A percentile compares a stretch with the other conserved stretches of the same genome.
Evolutionary conservation across 1,140 invertebrate genomes (phyloP).

Genomic region (Cherax quadricarinatus): DNA sequence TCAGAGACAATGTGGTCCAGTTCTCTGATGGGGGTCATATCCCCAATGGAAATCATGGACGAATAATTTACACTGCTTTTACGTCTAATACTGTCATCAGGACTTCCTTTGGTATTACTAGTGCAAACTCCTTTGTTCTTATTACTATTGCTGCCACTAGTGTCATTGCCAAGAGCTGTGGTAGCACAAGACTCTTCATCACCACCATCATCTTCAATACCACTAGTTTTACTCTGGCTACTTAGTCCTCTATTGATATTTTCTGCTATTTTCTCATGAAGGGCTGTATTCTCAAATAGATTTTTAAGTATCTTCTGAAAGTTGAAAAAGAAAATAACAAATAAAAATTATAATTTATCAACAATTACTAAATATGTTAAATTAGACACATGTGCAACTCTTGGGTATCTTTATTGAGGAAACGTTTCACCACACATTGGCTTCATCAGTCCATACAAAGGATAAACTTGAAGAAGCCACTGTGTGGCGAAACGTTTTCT

Average conservation of each 20-base stretch:
- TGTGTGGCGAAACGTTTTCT: too few relatives aligned
- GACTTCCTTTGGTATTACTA: neutral
- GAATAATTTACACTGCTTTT: neutral
- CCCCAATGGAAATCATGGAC: neutral
- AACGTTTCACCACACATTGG: too few relatives aligned
- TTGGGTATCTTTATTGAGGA: too few relatives aligned
- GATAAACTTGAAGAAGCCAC: too few relatives aligned
- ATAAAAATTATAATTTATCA: neutral
- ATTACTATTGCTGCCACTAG: neutral
- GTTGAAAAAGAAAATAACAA: neutral
- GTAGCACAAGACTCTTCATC: neutral
- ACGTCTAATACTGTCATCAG: neutral
- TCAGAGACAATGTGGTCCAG: slow-evolving; percentile 59
- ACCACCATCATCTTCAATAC: neutral
- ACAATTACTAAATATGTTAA: too few relatives aligned
- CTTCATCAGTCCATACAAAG: too few relatives aligned
- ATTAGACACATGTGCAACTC: too few relatives aligned
- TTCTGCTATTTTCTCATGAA: slow-evolving; percentile 63
- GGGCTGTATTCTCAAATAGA: slow-evolving; percentile 61
- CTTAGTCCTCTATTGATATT: slow-evolving; percentile 45
- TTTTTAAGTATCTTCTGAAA: slow-evolving; percentile 66
- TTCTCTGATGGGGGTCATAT: slow-evolving; percentile 37
- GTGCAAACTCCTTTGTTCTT: neutral
- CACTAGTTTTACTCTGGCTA: slow-evolving; percentile 15
- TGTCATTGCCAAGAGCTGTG: too few relatives aligned